phyloP scores from a whole-genome alignment of 2,797 vertebrate species.

The Lagocephalus sceleratus region DNA sequence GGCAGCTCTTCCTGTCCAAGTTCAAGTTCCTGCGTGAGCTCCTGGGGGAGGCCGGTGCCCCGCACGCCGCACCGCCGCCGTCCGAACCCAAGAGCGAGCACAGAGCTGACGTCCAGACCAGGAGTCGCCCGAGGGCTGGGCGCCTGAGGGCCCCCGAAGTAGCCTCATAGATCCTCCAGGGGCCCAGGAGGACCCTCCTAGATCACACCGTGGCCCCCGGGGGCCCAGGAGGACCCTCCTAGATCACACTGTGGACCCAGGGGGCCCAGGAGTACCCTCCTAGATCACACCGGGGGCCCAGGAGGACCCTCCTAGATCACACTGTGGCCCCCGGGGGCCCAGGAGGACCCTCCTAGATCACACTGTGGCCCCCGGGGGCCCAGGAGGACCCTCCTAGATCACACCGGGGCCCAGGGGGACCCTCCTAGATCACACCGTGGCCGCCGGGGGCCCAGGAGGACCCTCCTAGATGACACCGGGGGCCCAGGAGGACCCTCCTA shows the following conservation, averaged over 20 bases:
- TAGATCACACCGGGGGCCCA: too few relatives aligned
- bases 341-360: too few relatives aligned
- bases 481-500: slow-evolving; percentile 67
- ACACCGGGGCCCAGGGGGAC: not conserved
- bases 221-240: too few relatives aligned
- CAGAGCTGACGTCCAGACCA: slow-evolving; percentile 59
- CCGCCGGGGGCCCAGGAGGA: too few relatives aligned
- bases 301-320: too few relatives aligned
- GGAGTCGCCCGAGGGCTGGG: slow-evolving; percentile 76
- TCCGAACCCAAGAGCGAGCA: slow-evolving; percentile 82
- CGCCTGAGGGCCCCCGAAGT: slow-evolving; percentile 82
- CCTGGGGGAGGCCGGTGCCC: slow-evolving; percentile 88
- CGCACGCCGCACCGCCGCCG: slow-evolving; percentile 83
- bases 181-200: slow-evolving; percentile 62
- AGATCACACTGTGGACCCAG: too few relatives aligned
- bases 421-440: not conserved
- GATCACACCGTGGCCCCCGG: slow-evolving; percentile 4
- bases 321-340: too few relatives aligned
- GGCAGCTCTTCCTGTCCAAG: slow-evolving; percentile 97
- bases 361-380: too few relatives aligned
- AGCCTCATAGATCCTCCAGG: slow-evolving; percentile 39
- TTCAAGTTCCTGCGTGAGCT: slow-evolving; percentile 97
- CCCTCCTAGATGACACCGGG: too few relatives aligned
- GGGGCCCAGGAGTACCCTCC: too few relatives aligned
- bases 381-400: not conserved